Percentiles rank a stretch among this genome's conserved stretches.
Evolutionary conservation across 35 echinoderm and acorn worm species (phyloP).

Genomic region (Acanthaster planci): DNA sequence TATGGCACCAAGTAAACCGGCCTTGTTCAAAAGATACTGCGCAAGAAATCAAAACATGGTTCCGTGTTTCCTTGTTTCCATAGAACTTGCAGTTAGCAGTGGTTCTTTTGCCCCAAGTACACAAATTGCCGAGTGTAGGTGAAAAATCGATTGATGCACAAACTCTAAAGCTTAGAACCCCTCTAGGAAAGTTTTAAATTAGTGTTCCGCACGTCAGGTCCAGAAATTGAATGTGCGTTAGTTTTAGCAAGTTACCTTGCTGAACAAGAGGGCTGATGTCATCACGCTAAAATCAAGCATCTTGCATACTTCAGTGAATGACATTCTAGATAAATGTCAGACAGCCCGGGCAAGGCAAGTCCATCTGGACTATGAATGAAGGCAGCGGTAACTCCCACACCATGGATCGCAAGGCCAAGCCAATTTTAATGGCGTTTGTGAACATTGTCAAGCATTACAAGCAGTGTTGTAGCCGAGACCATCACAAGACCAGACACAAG

Average conservation of each 20-base stretch:
- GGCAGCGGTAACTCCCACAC: conserved; percentile 32
- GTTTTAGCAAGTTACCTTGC: conserved; percentile 52
- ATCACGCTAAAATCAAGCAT: conserved; percentile 35
- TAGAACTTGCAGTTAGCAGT: conserved; percentile 24
- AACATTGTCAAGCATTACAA: too few species aligned
- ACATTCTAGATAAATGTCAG: conserved; percentile 39
- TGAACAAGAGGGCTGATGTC: conserved; percentile 38
- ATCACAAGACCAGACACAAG: too few species aligned
- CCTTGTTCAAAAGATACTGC: too few species aligned
- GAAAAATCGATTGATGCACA: neutral
- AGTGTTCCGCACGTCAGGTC: conserved; percentile 55
- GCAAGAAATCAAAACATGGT: too few species aligned
- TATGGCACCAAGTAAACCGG: too few species aligned
- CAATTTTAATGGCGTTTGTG: conserved; percentile 42
- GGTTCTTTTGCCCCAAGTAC: conserved; percentile 27
- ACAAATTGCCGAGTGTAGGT: conserved; percentile 29
- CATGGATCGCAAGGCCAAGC: conserved; percentile 29
- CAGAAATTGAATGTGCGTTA: conserved; percentile 20
- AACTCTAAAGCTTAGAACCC: conserved; percentile 29
- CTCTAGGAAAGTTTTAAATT: conserved; percentile 43
- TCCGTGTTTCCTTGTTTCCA: conserved; percentile 30
- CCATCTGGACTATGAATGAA: neutral
- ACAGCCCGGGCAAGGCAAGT: conserved; percentile 42
- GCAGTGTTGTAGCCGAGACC: too few species aligned
- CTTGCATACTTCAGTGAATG: conserved; percentile 44